Evolutionary conservation across 2,888 invertebrate species (phyloP).

Genomic region (Siphonodentalium dalli): DNA sequence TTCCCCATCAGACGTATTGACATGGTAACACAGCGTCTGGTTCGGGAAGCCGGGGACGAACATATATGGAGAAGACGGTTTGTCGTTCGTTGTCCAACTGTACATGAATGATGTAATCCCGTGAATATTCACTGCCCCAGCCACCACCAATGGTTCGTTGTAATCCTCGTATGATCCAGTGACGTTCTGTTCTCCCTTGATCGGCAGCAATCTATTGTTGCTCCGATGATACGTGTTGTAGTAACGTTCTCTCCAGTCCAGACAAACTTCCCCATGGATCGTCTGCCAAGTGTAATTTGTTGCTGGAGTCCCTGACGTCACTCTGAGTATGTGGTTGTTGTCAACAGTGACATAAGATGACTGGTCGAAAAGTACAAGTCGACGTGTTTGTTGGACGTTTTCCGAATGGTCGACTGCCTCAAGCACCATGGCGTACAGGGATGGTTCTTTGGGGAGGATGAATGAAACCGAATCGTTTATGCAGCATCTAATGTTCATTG

Average conservation of each 20-base stretch:
- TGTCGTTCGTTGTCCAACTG: conserved; percentile 16
- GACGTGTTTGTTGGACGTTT: conserved; percentile 21
- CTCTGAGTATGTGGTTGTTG: conserved; percentile 1
- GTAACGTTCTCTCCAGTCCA: conserved; percentile 29
- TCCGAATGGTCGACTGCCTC: conserved; percentile 26
- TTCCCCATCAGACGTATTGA: conserved; percentile 29
- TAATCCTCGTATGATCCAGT: conserved; percentile 32
- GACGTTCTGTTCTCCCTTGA: conserved; percentile 25
- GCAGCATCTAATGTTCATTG: too few species aligned
- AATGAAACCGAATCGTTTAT: too few species aligned
- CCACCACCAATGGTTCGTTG: conserved; percentile 26
- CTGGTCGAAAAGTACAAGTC: conserved; percentile 30
- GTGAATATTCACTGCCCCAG: conserved; percentile 31
- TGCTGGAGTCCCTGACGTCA: conserved; percentile 20
- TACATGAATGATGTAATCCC: conserved; percentile 27
- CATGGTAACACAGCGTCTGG: conserved; percentile 23
- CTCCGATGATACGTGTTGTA: conserved; percentile 18
- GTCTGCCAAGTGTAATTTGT: conserved; percentile 32
- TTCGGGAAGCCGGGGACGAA: conserved; percentile 25
- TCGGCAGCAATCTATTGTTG: conserved; percentile 15
- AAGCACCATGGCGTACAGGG: conserved; percentile 23
- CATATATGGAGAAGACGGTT: background rate
- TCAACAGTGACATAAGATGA: too few species aligned
- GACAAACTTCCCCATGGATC: conserved; percentile 22
- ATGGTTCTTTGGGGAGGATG: conserved; percentile 8